Evolutionary conservation across 2,113 vertebrate genomes (phyloP), one percentile per base, ranked within the genome.

Genomic region (Mungos mungo): DNA sequence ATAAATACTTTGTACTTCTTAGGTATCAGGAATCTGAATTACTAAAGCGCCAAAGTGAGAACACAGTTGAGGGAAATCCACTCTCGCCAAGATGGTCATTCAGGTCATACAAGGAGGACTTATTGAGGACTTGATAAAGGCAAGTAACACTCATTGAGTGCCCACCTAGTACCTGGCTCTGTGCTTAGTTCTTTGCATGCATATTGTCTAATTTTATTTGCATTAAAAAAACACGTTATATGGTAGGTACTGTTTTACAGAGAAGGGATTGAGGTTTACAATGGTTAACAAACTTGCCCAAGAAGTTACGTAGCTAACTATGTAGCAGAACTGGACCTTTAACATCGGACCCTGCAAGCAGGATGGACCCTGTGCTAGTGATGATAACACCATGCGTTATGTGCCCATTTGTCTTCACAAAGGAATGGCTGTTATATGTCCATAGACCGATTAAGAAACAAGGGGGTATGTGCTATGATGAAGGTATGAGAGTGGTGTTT

Each of bases 1-100:
- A 57, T 33, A 83, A 66, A 69, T 89, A 68, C 52, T 66, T 95
- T 95, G 38, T 3, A 47, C 50, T 77, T 92, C 31, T 88, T 72
- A 88, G 13, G 16, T 71, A 85, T 47, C 8, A 25, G 38, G 63
- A 92, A 76, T 80, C 38, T 16, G 23, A 79, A 68, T 91, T 86
- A 60, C 60, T 83, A 54, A 93, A 90, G 14, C 27, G 23, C 14
- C 19, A 47, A 54, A 38, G 7, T 3, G 3, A 86, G 23, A 57
- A 50, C 21, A 9, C 8, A 84, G n/a, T 65, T 69, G 63, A 81
- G 33, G 27, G 45, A 69, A 79, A 90, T 25, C 3, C 13, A 65
- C 4, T 45, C 38, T 69, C 8, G 16, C 10, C 23, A 31, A 80
- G 35, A 38, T 21, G 19, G 4, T 65, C 5, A 35, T 57, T 81